Conservation (phyloP, 2,113 vertebrate species). For the Physeter macrocephalus region DNA sequence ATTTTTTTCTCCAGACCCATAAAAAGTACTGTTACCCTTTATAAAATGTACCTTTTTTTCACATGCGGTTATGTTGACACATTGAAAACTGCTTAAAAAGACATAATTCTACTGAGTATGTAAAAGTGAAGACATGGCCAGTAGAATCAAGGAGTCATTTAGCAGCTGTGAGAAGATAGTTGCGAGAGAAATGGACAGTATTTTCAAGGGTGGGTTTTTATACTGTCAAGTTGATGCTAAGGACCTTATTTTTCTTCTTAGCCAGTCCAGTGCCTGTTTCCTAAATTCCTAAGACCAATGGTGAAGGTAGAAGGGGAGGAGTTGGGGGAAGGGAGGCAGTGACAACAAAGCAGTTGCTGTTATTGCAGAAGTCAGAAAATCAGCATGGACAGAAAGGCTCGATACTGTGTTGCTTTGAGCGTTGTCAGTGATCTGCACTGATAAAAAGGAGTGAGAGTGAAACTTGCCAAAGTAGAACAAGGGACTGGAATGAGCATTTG, state of each 20-base stretch:
- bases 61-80: background rate
- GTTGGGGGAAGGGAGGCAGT: background rate
- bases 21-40: background rate
- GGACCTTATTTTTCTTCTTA: background rate
- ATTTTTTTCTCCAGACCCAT: background rate
- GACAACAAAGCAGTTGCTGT: slow-evolving; percentile 38
- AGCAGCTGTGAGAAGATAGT: background rate
- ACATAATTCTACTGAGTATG: background rate
- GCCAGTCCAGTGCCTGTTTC: background rate
- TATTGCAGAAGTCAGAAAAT: background rate
- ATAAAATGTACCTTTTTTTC: background rate
- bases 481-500: background rate
- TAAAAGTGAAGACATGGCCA: background rate
- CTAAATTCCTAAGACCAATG: background rate
- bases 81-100: background rate
- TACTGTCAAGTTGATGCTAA: background rate
- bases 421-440: background rate
- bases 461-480: background rate
- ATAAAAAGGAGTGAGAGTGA: background rate
- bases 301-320: background rate
- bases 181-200: background rate
- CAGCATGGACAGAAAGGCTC: background rate
- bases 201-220: background rate
- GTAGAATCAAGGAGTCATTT: background rate
- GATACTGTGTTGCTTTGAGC: background rate